These are phyloP conservation scores for Pharmacophagus antenor DNA, from an alignment of 2,888 invertebrate genomes.

Conservation along the genomic window DNA sequence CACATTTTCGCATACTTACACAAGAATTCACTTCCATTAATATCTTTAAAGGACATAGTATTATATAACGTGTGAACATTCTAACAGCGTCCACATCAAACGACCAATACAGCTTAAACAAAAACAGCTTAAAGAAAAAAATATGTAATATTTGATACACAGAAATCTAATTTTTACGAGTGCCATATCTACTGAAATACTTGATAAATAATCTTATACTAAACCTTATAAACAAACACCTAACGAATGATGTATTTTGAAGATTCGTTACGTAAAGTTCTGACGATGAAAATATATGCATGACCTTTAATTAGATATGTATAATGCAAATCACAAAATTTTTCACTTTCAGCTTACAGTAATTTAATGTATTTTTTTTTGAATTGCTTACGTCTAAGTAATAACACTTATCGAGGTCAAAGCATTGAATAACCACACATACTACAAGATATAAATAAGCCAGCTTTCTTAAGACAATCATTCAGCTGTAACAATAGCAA, in stretches of 20 bases:
- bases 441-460: constrained; percentile 22
- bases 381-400: background rate
- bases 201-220: too few species aligned
- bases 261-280: background rate
- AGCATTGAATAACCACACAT: constrained; percentile 11
- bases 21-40: too few species aligned
- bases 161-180: too few species aligned
- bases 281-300: background rate
- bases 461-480: constrained; percentile 4
- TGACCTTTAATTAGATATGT: background rate
- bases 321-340: background rate
- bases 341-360: background rate
- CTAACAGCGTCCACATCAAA: too few species aligned
- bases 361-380: background rate
- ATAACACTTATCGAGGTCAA: background rate
- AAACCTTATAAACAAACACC: background rate
- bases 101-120: too few species aligned
- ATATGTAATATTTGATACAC: too few species aligned
- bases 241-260: background rate
- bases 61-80: too few species aligned
- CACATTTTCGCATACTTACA: too few species aligned
- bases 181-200: too few species aligned
- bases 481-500: constrained; percentile 14
- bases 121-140: too few species aligned
- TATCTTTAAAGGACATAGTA: too few species aligned